Evolutionary conservation across 2,113 vertebrate species (phyloP).

Genomic region (Phaetusa simplex): DNA sequence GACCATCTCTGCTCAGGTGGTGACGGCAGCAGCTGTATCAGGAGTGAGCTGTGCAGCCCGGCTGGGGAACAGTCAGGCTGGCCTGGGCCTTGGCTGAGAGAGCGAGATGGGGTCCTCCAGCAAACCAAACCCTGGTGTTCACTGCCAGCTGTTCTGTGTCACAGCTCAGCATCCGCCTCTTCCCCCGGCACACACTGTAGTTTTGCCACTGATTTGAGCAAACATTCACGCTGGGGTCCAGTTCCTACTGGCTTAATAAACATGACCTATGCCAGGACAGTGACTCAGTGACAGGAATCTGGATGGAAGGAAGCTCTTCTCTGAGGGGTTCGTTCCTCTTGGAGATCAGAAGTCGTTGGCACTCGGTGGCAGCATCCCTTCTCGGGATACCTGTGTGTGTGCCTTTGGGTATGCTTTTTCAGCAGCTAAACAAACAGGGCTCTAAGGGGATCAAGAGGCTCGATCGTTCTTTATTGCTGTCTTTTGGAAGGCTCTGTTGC

Average conservation of each 20-base stretch:
- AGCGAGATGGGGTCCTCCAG: neutral
- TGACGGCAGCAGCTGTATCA: neutral
- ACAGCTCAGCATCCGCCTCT: neutral
- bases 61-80: neutral
- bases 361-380: neutral
- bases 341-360: fast-evolving
- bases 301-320: neutral
- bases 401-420: neutral
- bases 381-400: neutral
- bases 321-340: neutral
- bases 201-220: neutral
- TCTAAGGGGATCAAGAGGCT: neutral
- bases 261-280: neutral
- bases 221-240: neutral
- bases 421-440: neutral
- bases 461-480: neutral
- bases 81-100: neutral
- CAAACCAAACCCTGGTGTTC: neutral
- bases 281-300: neutral
- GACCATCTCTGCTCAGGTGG: neutral
- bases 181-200: neutral
- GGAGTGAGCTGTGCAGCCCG: neutral
- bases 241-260: neutral
- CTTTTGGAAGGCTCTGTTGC: neutral
- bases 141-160: neutral